phyloP scores from a whole-genome alignment of 2,113 vertebrate genomes.

The Corythornis vintsioides region DNA sequence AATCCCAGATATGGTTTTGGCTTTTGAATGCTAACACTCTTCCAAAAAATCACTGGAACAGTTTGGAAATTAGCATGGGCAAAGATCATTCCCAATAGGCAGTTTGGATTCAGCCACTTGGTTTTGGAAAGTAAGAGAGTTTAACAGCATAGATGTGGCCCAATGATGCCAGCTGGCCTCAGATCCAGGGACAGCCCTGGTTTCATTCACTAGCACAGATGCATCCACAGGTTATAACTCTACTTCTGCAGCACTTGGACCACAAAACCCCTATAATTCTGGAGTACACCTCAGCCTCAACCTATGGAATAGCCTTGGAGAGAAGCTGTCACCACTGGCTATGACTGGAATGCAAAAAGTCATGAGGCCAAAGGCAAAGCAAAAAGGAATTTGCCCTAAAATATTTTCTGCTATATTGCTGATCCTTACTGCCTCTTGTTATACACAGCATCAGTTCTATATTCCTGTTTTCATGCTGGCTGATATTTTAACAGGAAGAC shows the following conservation, averaged over 20 bases:
- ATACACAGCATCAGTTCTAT: neutral
- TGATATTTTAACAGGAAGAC: neutral
- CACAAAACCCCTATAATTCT: neutral
- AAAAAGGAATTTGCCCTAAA: conserved; percentile 5
- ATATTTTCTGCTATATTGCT: neutral
- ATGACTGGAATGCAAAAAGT: neutral
- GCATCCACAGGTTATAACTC: conserved; percentile 3
- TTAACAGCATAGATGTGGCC: conserved; percentile 17
- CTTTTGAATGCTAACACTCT: conserved; percentile 4
- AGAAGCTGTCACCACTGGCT: neutral
- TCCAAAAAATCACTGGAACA: conserved; percentile 65
- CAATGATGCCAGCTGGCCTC: conserved; percentile 48
- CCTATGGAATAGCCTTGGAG: neutral
- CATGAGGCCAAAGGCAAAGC: neutral
- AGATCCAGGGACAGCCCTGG: neutral
- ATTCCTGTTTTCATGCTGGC: neutral
- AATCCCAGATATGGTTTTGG: conserved; percentile 43
- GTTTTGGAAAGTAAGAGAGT: conserved; percentile 45
- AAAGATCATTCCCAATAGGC: conserved; percentile 61
- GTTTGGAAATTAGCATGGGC: conserved; percentile 62
- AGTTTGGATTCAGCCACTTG: conserved; percentile 38
- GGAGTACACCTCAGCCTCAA: neutral
- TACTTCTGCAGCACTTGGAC: neutral
- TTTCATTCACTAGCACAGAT: conserved; percentile 17
- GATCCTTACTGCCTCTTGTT: neutral